Base-by-base conservation (phyloP, 2,113 vertebrate genomes). In the Aix galericulata region DNA sequence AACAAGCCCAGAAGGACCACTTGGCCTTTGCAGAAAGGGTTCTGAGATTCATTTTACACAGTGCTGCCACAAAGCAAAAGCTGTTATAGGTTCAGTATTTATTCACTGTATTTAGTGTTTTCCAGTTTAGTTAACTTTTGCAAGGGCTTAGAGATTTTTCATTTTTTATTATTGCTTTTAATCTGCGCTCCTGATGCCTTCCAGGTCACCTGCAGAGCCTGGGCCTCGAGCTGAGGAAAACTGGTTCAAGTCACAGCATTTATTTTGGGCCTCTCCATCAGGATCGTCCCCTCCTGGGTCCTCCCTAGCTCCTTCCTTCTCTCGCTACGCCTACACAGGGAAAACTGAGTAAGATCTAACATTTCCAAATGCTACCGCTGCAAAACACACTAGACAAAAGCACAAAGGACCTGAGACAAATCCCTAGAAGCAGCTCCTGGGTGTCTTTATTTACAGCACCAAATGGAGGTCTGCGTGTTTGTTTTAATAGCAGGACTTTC, bases 371-470 rank as follows among this genome's bases (percentile, higher is more conserved):
- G 73, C 66, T 93, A 34, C 74, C 36, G 25, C 55, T 77, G 73
- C 86, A 76, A 89, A 89, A 92, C 36, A 29, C 38, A 87, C 58
- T 23, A 95, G 87, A 94, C 82, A 88, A 68, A 91, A 79, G 82
- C 17, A 31, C 9, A 32, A 92, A 84, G 88, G 93, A 78, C 55
- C 9, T 26, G 80, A 94, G 91, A 40, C 50, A 92, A 84, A 93
- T 58, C 66, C 83, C 31, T 22, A 79, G 58, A 83, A 81, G 71
- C 22, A 79, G 46, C 22, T 52, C 64, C 29, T 55, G 80, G 40
- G 62, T 44, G 83, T 58, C 91, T 92, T 60, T 77, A 77, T 86
- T 91, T 93, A 46, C 9, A 36, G 68, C 62, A 84, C 34, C 22
- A 6, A 79, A 75, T 16, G 31, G 56, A 82, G 42, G 17, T 68